Evolutionary conservation across 2,888 invertebrate species (phyloP), one percentile per base, ranked within the genome.

Genomic region (Toxonevra muliebris): DNA sequence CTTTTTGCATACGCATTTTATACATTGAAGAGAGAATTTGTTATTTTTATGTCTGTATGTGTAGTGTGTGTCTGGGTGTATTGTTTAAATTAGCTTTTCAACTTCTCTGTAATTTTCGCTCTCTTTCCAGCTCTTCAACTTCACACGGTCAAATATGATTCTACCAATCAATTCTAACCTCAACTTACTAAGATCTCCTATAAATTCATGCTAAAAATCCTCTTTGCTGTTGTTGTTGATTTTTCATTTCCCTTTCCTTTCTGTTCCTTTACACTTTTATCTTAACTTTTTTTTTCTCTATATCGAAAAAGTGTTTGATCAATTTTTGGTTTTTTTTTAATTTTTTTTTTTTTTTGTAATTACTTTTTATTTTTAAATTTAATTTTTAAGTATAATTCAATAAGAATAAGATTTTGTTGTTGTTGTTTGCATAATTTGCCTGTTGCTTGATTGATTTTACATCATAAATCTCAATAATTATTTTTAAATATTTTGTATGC

Each of bases 331-430:
- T 13, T 43, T 52, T 42, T 59, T 19, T 20, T 13, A 52, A 15
- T 52, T 53, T 12, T 15, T 17, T 53, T 11, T 1, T 53, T 53
- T 53, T 19, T 53, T 15, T 48, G 2, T 13, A 2, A 30, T 30
- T 55, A n/a, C 19, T 40, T 20, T 40, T 4, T 15, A 20, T 59
- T 59, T 59, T 42, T 15, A 20, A 19, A 19, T 48, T 30, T 30
- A 30, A 30, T 30, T 30, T 58, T 58, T 75, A 61, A 58, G 80
- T 80, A 80, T 79, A 79, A 79, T 80, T 78, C 77, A 80, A 80
- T 79, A 81, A 81, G 79, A 80, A 80, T 79, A 81, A 81, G 79
- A 81, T 77, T 81, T 76, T 78, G 75, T 77, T 80, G 79, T 81
- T 73, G 68, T 71, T 81, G 80, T 80, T 78, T 48, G 17, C 41